Conservation (phyloP, 2,797 vertebrate genomes). For the Gymnodraco acuticeps region DNA sequence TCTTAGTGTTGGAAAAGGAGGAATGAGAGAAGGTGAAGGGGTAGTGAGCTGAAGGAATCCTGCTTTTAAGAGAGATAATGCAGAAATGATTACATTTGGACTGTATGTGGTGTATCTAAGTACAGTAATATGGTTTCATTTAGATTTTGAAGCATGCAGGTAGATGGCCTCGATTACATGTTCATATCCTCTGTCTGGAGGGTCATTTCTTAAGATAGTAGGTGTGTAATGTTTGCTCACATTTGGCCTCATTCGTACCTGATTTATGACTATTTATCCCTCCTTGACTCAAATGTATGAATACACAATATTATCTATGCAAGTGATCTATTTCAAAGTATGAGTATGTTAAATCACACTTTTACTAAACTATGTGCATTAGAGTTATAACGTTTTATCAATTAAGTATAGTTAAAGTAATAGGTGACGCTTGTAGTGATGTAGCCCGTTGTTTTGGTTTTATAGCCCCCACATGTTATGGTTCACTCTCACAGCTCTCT, state of each 20-base stretch:
- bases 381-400: background rate
- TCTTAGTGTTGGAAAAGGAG: slow-evolving; percentile 1
- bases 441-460: too few species aligned
- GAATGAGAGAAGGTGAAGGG: background rate
- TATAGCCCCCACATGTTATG: too few species aligned
- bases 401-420: too few species aligned
- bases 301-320: background rate
- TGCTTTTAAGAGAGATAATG: too few species aligned
- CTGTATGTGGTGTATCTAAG: background rate
- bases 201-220: slow-evolving; percentile 45
- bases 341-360: background rate
- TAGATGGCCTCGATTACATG: slow-evolving; percentile 40
- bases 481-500: too few species aligned
- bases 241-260: slow-evolving; percentile 61
- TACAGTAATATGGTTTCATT: background rate
- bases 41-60: too few species aligned
- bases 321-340: background rate
- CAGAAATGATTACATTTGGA: background rate
- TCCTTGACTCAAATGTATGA: slow-evolving; percentile 54
- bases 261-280: slow-evolving; percentile 61
- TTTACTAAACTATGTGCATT: background rate
- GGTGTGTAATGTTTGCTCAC: slow-evolving; percentile 20
- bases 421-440: too few species aligned
- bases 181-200: slow-evolving; percentile 23
- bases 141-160: slow-evolving; percentile 3